Conservation (phyloP, 30 jellyfish, hydroid and myxozoan genomes). For the Mastigias papua region DNA sequence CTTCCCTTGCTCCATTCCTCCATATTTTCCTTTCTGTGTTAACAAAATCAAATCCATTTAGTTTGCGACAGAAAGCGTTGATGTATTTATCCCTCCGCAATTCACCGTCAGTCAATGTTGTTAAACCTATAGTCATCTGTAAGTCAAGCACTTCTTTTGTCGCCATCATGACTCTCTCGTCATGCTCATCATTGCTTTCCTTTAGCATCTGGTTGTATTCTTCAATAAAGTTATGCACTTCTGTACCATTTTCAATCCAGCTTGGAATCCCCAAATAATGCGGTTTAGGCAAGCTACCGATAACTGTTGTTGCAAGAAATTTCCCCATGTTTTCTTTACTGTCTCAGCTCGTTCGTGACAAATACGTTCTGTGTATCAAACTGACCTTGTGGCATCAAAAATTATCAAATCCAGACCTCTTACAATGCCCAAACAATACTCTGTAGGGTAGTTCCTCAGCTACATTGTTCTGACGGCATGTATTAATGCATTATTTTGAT, state of each 20-base stretch:
- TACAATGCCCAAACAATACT: no score
- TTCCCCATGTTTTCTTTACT: no score
- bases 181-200: conserved; percentile 6
- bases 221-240: conserved; percentile 17
- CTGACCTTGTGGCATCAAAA: no score
- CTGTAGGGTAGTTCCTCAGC: no score
- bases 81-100: conserved; percentile 67
- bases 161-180: conserved; percentile 53
- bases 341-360: no score
- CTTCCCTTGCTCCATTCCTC: conserved; percentile 60
- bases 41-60: conserved; percentile 75
- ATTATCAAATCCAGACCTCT: no score
- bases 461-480: no score
- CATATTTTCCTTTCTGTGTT: conserved; percentile 22
- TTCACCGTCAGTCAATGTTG: conserved; percentile 76
- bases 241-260: conserved; percentile 63
- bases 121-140: conserved; percentile 55
- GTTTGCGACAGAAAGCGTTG: conserved; percentile 57
- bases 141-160: conserved; percentile 61
- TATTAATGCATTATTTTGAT: no score
- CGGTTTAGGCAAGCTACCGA: conserved; percentile 90
- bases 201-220: conserved; percentile 47
- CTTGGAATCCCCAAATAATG: conserved; percentile 61
- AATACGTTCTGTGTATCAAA: no score
- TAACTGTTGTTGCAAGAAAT: conserved; percentile 61